Base-by-base conservation (phyloP, 2,113 vertebrate species). In the Suncus etruscus region DNA sequence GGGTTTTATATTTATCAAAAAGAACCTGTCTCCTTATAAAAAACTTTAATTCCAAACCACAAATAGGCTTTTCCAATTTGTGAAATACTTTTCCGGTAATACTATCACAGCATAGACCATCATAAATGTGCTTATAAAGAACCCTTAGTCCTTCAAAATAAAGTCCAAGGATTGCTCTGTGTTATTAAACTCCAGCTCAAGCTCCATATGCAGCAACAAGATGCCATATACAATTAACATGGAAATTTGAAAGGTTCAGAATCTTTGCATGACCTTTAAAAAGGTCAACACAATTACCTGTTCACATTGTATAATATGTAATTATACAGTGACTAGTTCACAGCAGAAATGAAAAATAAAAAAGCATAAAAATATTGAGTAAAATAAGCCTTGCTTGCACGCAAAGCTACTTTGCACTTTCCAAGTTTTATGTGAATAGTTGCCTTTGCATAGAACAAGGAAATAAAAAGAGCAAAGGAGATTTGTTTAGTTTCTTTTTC, bases 101-200 rank as follows among this genome's bases (percentile, higher is more conserved):
- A 69, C 27, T 31, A 10, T 31, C 76, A 79, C 54, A 94, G 72
- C 83, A 10, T n/a, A 74, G 63, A 87, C 18, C 82, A 90, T 86
- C 45, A 90, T 15, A 82, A 74, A 15, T 0, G 70, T 91, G 65
- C 50, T 91, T 82, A 91, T 39, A 63, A 87, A 93, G 45, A 93
- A 32, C 32, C 8, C 14, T 61, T 79, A 69, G 75, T 48, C 78
- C 24, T 12, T 20, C 16, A 66, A 91, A 24, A 0, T 6, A 65
- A 93, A 94, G 91, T 92, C 70, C 24, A 29, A 89, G 84, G 95
- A 83, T 87, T 91, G 90, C 65, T 91, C 94, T 87, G 18, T 68
- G 50, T 95, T 95, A 95, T 93, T 93, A 94, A 96, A 80, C 96
- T 96, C 95, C 96, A 95, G 86, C 96, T 91, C 91, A 94, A 94